Conservation (phyloP, 2,113 vertebrate species). For the Cyprinodon brontotheroides region DNA sequence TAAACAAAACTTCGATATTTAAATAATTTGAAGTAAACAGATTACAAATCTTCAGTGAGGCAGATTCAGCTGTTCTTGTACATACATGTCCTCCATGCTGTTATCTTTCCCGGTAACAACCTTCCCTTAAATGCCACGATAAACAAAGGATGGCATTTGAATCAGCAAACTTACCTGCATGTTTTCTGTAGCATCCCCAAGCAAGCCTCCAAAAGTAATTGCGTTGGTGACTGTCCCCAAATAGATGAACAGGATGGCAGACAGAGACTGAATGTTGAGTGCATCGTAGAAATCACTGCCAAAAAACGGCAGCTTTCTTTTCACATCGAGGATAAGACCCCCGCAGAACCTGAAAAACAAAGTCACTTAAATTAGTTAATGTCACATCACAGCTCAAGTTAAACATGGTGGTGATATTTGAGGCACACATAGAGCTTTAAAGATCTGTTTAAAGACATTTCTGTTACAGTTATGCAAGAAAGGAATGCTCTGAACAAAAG, state of each 20-base stretch:
- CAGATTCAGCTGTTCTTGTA: not conserved
- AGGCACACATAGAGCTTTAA: not conserved
- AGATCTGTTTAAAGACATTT: not conserved
- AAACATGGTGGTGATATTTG: not conserved
- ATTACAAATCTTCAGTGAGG: not conserved
- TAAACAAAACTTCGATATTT: not conserved
- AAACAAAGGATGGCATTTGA: not conserved
- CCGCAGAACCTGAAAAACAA: slow-evolving; percentile 88
- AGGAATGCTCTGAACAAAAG: not conserved
- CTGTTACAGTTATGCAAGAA: not conserved
- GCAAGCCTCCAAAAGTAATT: slow-evolving; percentile 96
- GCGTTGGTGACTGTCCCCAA: slow-evolving; percentile 97
- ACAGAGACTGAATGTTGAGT: slow-evolving; percentile 94
- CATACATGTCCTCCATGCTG: not conserved
- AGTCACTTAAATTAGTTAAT: not conserved
- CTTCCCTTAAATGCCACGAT: not conserved
- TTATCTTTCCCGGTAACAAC: too few relatives aligned
- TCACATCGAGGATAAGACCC: slow-evolving; percentile 92
- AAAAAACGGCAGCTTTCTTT: slow-evolving; percentile 93
- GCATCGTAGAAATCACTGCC: slow-evolving; percentile 95
- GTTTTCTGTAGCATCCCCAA: slow-evolving; percentile 96
- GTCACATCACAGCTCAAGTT: not conserved
- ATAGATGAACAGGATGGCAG: slow-evolving; percentile 96
- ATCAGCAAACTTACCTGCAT: slow-evolving; percentile 88
- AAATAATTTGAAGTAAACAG: not conserved